Conservation (phyloP, 2,888 invertebrate genomes). For the Sipunculus nudus region DNA sequence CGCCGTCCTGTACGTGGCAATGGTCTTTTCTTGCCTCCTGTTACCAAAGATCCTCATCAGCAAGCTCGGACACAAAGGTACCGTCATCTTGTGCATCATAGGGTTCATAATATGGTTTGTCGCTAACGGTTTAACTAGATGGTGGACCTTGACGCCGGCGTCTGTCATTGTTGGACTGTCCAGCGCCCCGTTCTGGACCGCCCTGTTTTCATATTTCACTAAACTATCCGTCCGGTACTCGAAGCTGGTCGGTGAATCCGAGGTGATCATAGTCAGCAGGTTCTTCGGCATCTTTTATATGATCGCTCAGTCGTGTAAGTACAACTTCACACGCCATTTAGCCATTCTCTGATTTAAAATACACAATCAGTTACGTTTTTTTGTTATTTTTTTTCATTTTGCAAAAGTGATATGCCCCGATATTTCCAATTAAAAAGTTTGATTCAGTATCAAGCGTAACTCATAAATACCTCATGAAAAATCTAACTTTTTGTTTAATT, state of each 20-base stretch:
- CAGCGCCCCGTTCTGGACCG: constrained; percentile 98
- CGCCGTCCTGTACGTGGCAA: constrained; percentile 89
- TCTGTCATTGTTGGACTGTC: constrained; percentile 93
- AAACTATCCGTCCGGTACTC: constrained; percentile 72
- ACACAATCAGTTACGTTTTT: too few relatives aligned
- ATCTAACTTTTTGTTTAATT: too few relatives aligned
- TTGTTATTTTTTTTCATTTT: too few relatives aligned
- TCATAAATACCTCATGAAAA: too few relatives aligned
- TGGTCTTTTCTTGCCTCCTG: constrained; percentile 95
- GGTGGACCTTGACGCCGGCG: constrained; percentile 78
- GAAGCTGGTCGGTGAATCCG: constrained; percentile 78
- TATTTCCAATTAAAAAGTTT: too few relatives aligned
- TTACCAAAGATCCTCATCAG: constrained; percentile 68
- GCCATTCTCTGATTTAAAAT: too few relatives aligned
- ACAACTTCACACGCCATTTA: too few relatives aligned
- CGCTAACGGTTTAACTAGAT: constrained; percentile 81
- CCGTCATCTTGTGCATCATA: constrained; percentile 88
- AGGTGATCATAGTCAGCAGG: constrained; percentile 91
- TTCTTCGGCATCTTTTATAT: constrained; percentile 99
- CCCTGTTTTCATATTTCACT: constrained; percentile 97
- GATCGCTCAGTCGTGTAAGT: constrained; percentile 95
- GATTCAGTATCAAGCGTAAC: too few relatives aligned
- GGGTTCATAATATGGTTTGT: constrained; percentile 95
- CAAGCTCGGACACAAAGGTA: constrained; percentile 77
- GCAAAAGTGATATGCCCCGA: too few relatives aligned